Conservation (phyloP, 2,797 vertebrate species). For the Lacerta agilis region DNA sequence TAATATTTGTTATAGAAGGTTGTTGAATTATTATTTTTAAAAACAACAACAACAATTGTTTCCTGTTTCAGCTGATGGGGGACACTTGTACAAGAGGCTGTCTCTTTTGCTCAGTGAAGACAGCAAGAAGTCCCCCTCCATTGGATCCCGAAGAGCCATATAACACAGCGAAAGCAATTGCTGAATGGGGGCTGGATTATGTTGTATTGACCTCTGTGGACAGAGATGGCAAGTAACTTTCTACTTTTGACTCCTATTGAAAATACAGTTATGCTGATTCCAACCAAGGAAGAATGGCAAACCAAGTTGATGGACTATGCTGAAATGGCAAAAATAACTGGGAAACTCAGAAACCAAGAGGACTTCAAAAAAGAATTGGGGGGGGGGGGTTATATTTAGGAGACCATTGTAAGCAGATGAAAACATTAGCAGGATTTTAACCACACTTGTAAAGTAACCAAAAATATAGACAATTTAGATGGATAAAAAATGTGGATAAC, state of each 20-base stretch:
- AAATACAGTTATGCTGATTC: neutral
- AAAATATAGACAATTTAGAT: too few relatives aligned
- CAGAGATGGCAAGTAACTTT: conserved; percentile 86
- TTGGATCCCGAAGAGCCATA: conserved; percentile 89
- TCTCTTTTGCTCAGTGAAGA: conserved; percentile 96
- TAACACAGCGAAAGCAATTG: conserved; percentile 92
- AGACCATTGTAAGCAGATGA: too few relatives aligned
- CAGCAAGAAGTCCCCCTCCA: conserved; percentile 86
- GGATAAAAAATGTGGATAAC: too few relatives aligned
- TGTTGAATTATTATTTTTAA: neutral
- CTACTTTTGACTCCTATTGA: fast-evolving
- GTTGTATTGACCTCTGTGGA: conserved; percentile 96
- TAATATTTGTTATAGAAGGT: neutral
- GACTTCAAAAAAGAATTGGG: too few relatives aligned
- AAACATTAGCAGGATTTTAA: too few relatives aligned
- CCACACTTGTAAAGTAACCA: too few relatives aligned
- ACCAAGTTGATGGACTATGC: too few relatives aligned
- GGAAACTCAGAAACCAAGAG: too few relatives aligned
- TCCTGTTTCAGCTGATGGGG: conserved; percentile 89
- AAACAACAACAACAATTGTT: neutral
- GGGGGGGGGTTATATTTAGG: too few relatives aligned
- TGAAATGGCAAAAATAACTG: too few relatives aligned
- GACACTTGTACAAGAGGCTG: conserved; percentile 97
- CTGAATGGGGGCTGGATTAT: conserved; percentile 94
- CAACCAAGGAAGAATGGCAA: too few relatives aligned